Conservation (phyloP, 2,888 invertebrate species). For the Gastracanthus pulcherrimus region DNA sequence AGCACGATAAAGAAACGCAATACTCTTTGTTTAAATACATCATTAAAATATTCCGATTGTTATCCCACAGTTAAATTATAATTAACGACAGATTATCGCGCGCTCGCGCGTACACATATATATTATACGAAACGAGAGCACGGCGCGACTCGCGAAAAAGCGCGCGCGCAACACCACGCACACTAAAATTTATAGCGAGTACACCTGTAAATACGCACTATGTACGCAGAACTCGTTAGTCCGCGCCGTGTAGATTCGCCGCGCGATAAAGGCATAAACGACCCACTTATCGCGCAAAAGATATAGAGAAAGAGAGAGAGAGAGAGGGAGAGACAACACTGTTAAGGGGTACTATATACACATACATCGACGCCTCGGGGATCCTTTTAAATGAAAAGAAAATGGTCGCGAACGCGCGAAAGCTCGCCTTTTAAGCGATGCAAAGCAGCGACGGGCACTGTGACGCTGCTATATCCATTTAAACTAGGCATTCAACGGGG, state of each 20-base stretch:
- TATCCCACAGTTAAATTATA: constrained; percentile 9
- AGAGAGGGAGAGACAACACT: constrained; percentile 12
- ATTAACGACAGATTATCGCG: constrained; percentile 27
- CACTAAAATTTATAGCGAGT: constrained; percentile 22
- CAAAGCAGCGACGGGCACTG: constrained; percentile 14
- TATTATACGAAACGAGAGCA: too few species aligned
- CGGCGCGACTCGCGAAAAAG: too few species aligned
- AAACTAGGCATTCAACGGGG: constrained; percentile 54
- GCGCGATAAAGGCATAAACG: constrained; percentile 46
- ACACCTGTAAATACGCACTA: neutral
- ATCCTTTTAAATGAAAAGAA: constrained; percentile 50
- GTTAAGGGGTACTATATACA: neutral
- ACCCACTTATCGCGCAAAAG: constrained; percentile 35
- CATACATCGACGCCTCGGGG: neutral
- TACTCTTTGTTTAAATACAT: neutral
- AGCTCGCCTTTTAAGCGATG: constrained; percentile 19
- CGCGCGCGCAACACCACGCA: neutral
- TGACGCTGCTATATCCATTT: constrained; percentile 48
- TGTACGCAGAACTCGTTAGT: constrained; percentile 28
- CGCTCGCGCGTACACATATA: too few species aligned
- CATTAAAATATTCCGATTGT: constrained; percentile 32
- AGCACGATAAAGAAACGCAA: neutral
- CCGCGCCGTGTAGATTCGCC: constrained; percentile 12
- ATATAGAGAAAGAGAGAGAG: neutral
- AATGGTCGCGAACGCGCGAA: constrained; percentile 20